Evolutionary conservation across 2,888 invertebrate genomes (phyloP), one percentile per base, ranked within the genome.

Genomic region (Nyleta sp.): DNA sequence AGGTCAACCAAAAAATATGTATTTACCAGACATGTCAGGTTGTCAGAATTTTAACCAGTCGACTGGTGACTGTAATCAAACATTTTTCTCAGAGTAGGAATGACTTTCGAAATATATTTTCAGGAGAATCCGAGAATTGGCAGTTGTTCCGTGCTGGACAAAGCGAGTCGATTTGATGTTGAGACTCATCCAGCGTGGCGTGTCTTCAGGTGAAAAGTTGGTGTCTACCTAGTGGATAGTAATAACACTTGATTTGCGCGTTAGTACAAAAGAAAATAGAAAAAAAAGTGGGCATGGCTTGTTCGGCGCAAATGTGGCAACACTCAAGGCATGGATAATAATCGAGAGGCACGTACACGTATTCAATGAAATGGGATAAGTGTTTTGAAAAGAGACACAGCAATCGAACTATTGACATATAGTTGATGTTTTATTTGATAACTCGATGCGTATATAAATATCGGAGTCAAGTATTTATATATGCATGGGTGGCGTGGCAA

Each of bases 401-500:
- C 71, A 75, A 73, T 76, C 64, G 62, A 76, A 72, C 80, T 80
- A 76, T 76, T 68, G 64, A 76, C 59, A 72, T 71, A 65, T 73
- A 80, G 64, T 74, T 79, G 64, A 60, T 72, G 71, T 52, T 62
- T 75, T 24, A 62, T 64, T 60, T 67, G 38, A 76, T 59, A 46
- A 33, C 50, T 60, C 38, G 46, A 70, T 70, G 76, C 28, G 64
- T 76, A 64, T 70, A 76, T 70, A 76, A 70, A 76, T 70, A 64
- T 35, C 24, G 28, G 33, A 13, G 18, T 24, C 35, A 38, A 40
- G 35, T 62, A 75, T 75, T 70, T 75, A 70, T 75, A 67, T 75
- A 75, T 55, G 48, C 64, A 68, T 71, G 64, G 60, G 68, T 75
- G n/a, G 64, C 65, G 64, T 75, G 48, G 60, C 60, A 80, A 75